Conservation (phyloP, 2,113 vertebrate genomes). For the Fukomys damarensis region DNA sequence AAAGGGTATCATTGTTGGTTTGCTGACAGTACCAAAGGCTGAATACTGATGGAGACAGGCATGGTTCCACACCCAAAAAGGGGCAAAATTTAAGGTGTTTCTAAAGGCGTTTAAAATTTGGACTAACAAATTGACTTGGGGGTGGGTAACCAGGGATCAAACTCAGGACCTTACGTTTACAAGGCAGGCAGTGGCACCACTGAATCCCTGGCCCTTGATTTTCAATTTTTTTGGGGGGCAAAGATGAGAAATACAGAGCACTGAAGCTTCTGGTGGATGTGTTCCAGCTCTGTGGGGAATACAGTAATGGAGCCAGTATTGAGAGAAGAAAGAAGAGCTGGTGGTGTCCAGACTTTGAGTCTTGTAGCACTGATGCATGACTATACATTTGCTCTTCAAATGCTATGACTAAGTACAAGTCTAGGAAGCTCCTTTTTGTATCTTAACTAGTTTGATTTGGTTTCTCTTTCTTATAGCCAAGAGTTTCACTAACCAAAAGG, state of each 20-base stretch:
- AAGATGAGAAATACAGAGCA: neutral
- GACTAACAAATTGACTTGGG: neutral
- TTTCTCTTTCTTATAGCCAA: slow-evolving; percentile 7
- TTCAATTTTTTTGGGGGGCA: neutral
- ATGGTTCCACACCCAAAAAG: neutral
- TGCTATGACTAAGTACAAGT: neutral
- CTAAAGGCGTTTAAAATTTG: neutral
- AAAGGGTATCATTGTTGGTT: neutral
- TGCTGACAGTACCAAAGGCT: neutral
- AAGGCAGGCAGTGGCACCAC: too few relatives aligned
- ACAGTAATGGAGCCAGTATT: neutral
- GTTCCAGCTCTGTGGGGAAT: neutral
- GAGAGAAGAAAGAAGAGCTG: neutral
- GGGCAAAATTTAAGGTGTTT: neutral
- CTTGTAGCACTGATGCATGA: neutral
- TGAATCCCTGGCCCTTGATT: too few relatives aligned
- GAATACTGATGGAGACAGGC: neutral
- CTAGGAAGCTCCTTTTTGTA: neutral
- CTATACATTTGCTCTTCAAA: neutral
- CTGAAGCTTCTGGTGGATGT: neutral
- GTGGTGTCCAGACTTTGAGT: too few relatives aligned
- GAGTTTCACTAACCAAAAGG: neutral
- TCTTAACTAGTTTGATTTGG: neutral
- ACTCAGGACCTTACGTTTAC: too few relatives aligned
- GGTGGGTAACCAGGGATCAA: too few relatives aligned